A percentile compares a stretch with the other conserved stretches of the same genome.
These are phyloP conservation scores for Leptinotarsa undecemlineata DNA, from an alignment of 1,140 invertebrate species.

Conservation along the genomic window DNA sequence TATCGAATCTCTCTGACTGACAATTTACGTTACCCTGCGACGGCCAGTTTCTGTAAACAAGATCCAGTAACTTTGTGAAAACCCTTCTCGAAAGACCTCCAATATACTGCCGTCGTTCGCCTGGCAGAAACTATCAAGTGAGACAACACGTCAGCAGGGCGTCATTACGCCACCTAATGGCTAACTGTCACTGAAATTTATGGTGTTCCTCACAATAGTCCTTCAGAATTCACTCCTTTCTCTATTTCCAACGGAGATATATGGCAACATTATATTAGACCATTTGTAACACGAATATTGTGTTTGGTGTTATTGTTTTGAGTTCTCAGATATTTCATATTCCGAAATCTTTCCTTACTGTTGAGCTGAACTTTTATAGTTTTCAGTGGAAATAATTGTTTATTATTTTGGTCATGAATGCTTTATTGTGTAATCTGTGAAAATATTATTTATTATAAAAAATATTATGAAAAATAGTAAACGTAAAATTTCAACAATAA, in stretches of 20 bases:
- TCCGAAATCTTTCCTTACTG: too few relatives aligned
- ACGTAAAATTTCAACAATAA: too few relatives aligned
- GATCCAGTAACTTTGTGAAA: not conserved
- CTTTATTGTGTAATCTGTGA: too few relatives aligned
- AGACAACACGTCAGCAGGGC: slow-evolving; percentile 20
- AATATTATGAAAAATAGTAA: too few relatives aligned
- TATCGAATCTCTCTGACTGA: too few relatives aligned
- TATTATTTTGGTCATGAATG: too few relatives aligned
- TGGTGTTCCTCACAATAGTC: slow-evolving; percentile 14
- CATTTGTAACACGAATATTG: slow-evolving; percentile 8
- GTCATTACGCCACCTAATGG: slow-evolving; percentile 21
- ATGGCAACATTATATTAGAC: not conserved
- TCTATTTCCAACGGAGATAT: not conserved
- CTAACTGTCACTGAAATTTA: slow-evolving; percentile 19
- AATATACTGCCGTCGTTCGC: not conserved
- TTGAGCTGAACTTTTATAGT: too few relatives aligned
- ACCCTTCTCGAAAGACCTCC: not conserved
- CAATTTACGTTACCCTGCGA: too few relatives aligned
- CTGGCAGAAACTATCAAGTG: slow-evolving; percentile 17
- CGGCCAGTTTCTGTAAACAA: too few relatives aligned
- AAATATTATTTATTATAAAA: too few relatives aligned
- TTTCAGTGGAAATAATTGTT: too few relatives aligned
- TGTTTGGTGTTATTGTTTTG: not conserved
- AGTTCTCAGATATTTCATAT: not conserved
- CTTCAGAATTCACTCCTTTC: slow-evolving; percentile 7